A percentile compares a stretch with the other conserved stretches of the same genome.
These are phyloP conservation scores for Augochlora pura DNA, from an alignment of 1,140 invertebrate species.

Conservation along the genomic window DNA sequence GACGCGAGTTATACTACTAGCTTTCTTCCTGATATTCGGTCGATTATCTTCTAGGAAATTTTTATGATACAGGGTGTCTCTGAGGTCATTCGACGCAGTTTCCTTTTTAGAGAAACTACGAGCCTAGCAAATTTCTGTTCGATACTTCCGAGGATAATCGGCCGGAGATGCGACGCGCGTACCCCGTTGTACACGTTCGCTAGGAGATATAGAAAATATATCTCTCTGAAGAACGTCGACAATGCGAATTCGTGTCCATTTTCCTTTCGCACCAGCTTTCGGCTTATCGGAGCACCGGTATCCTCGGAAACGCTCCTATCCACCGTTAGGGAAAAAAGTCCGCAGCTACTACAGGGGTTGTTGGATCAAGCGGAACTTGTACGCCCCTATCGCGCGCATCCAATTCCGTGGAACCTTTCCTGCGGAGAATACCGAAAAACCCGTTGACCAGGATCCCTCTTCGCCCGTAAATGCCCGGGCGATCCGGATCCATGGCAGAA, in stretches of 20 bases:
- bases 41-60: no score
- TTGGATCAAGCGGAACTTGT: not conserved
- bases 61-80: no score
- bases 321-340: constrained; percentile 9
- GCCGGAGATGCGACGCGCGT: no score
- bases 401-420: constrained; percentile 47
- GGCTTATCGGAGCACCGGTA: constrained; percentile 15
- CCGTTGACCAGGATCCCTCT: constrained; percentile 34
- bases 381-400: constrained; percentile 26
- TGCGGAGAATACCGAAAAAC: constrained; percentile 39
- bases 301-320: constrained; percentile 10
- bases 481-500: constrained; percentile 43
- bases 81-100: no score
- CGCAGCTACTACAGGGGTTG: not conserved
- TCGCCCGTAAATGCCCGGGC: constrained; percentile 35
- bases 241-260: constrained; percentile 3
- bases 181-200: not conserved
- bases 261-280: constrained; percentile 14
- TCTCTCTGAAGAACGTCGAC: not conserved
- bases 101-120: no score
- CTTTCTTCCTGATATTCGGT: no score
- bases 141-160: no score
- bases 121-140: no score
- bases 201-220: not conserved
- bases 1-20: no score